Percentiles rank a stretch among this genome's conserved stretches.
Evolutionary conservation across 1,140 invertebrate species (phyloP).

Genomic region (Drosophila yakuba): DNA sequence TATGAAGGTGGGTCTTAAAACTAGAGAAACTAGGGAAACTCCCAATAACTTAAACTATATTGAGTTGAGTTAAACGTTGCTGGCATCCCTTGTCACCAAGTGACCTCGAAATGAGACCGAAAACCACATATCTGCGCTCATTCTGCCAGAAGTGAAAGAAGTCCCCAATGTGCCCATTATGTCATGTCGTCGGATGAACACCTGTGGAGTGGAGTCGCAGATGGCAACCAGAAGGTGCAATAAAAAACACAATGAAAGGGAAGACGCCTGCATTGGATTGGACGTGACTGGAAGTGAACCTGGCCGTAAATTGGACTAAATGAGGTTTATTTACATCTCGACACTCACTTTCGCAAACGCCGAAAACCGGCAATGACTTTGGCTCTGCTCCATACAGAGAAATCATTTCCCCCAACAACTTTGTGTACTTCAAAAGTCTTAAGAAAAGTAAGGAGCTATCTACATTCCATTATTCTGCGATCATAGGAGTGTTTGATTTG

Average conservation of each 20-base stretch:
- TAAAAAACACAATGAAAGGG: conserved; percentile 41
- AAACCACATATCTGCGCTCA: conserved; percentile 29
- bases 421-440: not conserved
- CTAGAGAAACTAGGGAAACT: too few species aligned
- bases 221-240: conserved; percentile 11
- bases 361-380: conserved; percentile 37
- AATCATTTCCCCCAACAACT: conserved; percentile 3
- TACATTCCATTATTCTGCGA: too few species aligned
- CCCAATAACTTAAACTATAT: too few species aligned
- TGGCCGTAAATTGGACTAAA: conserved; percentile 70
- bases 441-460: not conserved
- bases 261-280: conserved; percentile 25
- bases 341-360: conserved; percentile 59
- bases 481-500: too few species aligned
- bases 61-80: not conserved
- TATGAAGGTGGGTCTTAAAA: too few species aligned
- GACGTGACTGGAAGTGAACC: conserved; percentile 9
- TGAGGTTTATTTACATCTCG: conserved; percentile 69
- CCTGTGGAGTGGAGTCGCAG: conserved; percentile 19
- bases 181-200: conserved; percentile 33
- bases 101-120: conserved; percentile 44
- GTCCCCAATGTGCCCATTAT: conserved; percentile 33
- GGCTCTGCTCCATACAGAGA: conserved; percentile 13
- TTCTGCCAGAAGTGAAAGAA: conserved; percentile 58
- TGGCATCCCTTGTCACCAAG: not conserved